Base-by-base conservation (phyloP, 2,797 vertebrate genomes). In the Luscinia luscinia region DNA sequence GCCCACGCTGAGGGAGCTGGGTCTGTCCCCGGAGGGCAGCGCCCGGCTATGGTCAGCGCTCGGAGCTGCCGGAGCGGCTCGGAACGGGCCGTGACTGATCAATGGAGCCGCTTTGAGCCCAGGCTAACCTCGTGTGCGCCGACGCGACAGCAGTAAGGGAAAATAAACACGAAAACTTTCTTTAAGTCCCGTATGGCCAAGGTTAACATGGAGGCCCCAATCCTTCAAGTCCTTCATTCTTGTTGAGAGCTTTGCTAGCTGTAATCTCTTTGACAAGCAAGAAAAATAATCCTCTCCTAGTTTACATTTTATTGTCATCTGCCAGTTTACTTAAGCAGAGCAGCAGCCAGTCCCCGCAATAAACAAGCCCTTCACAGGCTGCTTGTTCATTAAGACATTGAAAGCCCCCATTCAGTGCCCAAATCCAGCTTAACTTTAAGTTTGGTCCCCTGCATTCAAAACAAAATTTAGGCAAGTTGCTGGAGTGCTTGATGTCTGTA, bases 11-110 rank as follows among this genome's bases (percentile, higher is more conserved):
- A 5, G 28, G 23, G 9, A 69, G 43, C 46, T 2, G 43, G 27
- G 7, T 9, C 59, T 23, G 43, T 5, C n/a, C 34, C 51, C 0
- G 69, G 6, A 54, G 17, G 32, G 13, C 72, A 72, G 15, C 2
- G 5, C 4, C 19, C 7, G 66, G 61, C 73, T 14, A 12, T 7
- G 1, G 3, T 4, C 4, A 1, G 58, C 0, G 1, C 63, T 32
- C 1, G 0, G 48, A 70, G 38, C 13, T 12, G 5, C 13, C 12
- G 3, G 11, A 16, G 23, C 3, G 15, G 26, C 30, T 23, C 3
- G 22, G 15, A 79, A n/a, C 49, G 2, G 3, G 8, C 61, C 18
- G 36, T 12, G 45, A 26, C 26, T 48, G 1, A 0, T 1, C 9
- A 43, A 4, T 8, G 8, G 55, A 63, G 75, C n/a, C 5, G 0